Evolutionary conservation across 2,113 vertebrate species (phyloP), one percentile per base, ranked within the genome.

Genomic region (Charina bottae): DNA sequence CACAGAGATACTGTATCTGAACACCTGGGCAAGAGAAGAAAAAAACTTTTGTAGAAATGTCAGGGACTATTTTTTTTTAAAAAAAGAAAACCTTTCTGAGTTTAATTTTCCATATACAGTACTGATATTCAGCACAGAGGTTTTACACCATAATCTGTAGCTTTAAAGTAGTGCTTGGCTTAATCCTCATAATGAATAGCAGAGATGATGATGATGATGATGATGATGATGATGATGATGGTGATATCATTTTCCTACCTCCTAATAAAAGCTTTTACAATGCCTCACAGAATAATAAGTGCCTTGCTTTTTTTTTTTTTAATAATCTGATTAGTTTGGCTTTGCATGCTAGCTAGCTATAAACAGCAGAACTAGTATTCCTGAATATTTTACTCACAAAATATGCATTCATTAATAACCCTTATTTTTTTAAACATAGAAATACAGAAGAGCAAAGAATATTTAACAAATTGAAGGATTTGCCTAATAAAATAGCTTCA

Each of bases 231-330:
- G 42, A 42, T 42, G 42, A 3, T 42, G 42, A 33, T 15, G 91
- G 42, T 6, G 91, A 21, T 24, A 87, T 92, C 86, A 49, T 7
- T 85, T 92, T n/a, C 91, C 60, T 6, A 85, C 2, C 11, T 93
- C 0, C 83, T 85, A 95, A 94, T 68, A 92, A 8, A 58, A 84
- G 78, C 62, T 49, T 89, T 83, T 37, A 93, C 42, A 84, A 37
- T n/a, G 15, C 46, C 26, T 88, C 17, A 8, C 60, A 60, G 68
- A 85, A 72, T 54, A 83, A 88, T 10, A 4, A 3, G 90, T 64
- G 23, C 54, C 91, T 89, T 89, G 87, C 54, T 92, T 83, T 21
- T 42, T 42, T 42, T 42, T 42, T 42, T 46, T 23, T 85, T 2
- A 11, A 12, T 46, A 49, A 53, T 37, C 10, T 53, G 23, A 68